Conservation (phyloP, 2,888 invertebrate genomes). For the Agrotis exclamationis region DNA sequence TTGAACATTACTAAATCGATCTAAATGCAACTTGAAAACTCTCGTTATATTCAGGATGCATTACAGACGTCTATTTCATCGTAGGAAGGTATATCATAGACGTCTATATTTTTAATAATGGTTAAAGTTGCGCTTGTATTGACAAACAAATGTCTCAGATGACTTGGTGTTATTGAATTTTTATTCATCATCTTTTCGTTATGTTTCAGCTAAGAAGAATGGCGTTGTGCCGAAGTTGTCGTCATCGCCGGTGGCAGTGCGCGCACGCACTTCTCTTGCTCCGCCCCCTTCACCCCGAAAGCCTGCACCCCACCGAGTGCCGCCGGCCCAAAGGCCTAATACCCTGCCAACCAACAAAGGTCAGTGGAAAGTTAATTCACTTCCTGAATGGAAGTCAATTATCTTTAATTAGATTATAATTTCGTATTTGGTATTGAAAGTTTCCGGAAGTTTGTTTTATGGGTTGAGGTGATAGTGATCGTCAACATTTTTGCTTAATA, state of each 20-base stretch:
- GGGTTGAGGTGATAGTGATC: not conserved
- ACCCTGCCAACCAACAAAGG: conserved; percentile 86
- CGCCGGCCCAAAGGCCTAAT: conserved; percentile 85
- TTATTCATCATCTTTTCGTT: conserved; percentile 20
- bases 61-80: conserved; percentile 6
- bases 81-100: too few relatives aligned
- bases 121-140: too few relatives aligned
- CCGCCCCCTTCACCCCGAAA: conserved; percentile 87
- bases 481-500: too few relatives aligned
- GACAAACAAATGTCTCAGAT: too few relatives aligned
- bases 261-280: conserved; percentile 83
- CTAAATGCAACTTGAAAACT: conserved; percentile 22
- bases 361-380: conserved; percentile 65
- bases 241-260: conserved; percentile 85
- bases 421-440: conserved; percentile 33
- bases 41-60: conserved; percentile 3
- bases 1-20: conserved; percentile 36
- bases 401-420: conserved; percentile 40
- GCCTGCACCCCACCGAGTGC: conserved; percentile 80
- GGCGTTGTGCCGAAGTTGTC: conserved; percentile 87
- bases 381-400: conserved; percentile 37
- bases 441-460: conserved; percentile 38
- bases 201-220: conserved; percentile 87
- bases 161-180: not conserved
- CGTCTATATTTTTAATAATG: too few relatives aligned